phyloP scores from a whole-genome alignment of 64 coral and sea anemone genomes.

The Cladopsammia gracilis region DNA sequence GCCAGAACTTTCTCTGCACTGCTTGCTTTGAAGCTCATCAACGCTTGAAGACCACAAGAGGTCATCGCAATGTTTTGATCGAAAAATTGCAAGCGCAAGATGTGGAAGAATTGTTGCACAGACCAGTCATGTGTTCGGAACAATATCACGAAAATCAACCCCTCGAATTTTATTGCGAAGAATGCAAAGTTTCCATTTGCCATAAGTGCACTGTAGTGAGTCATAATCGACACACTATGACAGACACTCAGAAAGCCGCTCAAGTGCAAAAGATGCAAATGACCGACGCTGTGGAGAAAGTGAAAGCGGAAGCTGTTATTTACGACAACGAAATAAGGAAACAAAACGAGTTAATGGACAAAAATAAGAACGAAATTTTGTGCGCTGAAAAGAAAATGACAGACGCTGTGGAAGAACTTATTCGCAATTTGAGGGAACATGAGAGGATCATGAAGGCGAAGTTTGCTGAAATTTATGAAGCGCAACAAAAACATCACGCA shows the following conservation, averaged over 20 bases:
- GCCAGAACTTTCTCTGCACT: no score
- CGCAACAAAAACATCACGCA: conserved; percentile 17
- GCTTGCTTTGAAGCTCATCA: no score
- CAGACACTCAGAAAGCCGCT: conserved; percentile 18
- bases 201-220: background rate
- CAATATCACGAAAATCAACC: conserved; percentile 22
- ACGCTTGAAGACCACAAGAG: no score
- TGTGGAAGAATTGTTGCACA: conserved; percentile 4
- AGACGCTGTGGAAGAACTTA: background rate
- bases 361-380: no score
- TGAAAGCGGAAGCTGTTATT: background rate
- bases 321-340: background rate
- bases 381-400: background rate
- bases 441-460: background rate
- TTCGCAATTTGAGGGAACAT: background rate
- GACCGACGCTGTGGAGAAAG: background rate
- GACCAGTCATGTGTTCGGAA: background rate
- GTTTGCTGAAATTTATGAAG: conserved; percentile 16
- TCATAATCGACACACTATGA: conserved; percentile 4
- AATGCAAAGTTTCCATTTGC: conserved; percentile 20
- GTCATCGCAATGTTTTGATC: background rate
- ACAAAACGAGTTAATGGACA: no score
- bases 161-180: conserved; percentile 27
- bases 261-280: background rate
- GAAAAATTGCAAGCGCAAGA: conserved; percentile 22